Conservation (phyloP, 2,888 invertebrate species). For the Sarcophaga variegata region DNA sequence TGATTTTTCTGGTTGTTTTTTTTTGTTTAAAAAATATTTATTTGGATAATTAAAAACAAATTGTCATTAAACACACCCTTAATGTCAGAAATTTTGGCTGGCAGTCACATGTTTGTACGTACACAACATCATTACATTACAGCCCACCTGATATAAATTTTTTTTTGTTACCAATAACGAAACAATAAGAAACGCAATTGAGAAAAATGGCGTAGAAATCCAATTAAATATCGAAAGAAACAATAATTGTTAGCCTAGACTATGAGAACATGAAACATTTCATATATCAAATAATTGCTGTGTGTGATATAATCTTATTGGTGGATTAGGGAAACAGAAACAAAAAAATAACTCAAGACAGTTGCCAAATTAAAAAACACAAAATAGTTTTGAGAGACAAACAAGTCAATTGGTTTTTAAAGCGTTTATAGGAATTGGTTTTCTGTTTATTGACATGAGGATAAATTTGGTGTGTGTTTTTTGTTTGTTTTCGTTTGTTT, state of each 20-base stretch:
- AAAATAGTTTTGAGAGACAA: constrained; percentile 32
- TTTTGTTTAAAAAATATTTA: constrained; percentile 20
- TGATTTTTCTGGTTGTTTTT: neutral
- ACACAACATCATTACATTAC: constrained; percentile 24
- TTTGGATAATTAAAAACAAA: constrained; percentile 57
- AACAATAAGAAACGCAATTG: constrained; percentile 34
- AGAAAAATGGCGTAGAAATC: neutral
- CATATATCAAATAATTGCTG: constrained; percentile 38
- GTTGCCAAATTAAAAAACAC: constrained; percentile 34
- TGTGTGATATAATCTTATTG: neutral
- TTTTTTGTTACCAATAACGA: neutral
- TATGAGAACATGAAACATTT: constrained; percentile 25
- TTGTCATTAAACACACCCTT: constrained; percentile 60
- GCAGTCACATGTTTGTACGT: neutral
- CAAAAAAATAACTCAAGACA: constrained; percentile 20
- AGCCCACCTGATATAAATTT: constrained; percentile 61
- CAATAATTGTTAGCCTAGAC: constrained; percentile 27
- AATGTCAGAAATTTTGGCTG: constrained; percentile 41
- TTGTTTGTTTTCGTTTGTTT: constrained; percentile 2
- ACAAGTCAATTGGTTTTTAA: constrained; percentile 57
- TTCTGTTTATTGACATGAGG: too few species aligned
- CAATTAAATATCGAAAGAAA: neutral
- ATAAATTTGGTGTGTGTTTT: neutral
- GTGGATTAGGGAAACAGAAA: neutral
- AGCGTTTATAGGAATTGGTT: neutral